Percentiles rank a stretch among this genome's conserved stretches.
phyloP scores from a whole-genome alignment of 2,888 invertebrate species.

The Luperina testacea region DNA sequence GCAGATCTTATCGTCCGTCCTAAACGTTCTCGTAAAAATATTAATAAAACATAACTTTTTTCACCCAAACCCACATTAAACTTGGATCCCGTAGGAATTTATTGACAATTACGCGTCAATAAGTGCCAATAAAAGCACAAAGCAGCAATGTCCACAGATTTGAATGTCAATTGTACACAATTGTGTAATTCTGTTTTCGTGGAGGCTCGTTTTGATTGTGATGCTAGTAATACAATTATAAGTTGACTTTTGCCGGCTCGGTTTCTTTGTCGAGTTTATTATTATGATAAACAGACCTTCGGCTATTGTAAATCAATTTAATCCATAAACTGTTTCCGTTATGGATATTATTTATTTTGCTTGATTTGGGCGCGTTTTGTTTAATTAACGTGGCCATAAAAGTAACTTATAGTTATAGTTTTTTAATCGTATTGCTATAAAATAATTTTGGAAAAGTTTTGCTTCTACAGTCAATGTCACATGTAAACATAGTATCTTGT shows the following conservation, averaged over 20 bases:
- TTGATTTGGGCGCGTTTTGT: slow-evolving; percentile 63
- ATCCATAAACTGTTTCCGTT: slow-evolving; percentile 80
- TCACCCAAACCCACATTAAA: slow-evolving; percentile 90
- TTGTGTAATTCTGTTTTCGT: slow-evolving; percentile 89
- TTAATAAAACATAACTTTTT: slow-evolving; percentile 91
- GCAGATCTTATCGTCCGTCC: slow-evolving; percentile 87
- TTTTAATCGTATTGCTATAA: slow-evolving; percentile 53
- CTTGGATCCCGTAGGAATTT: slow-evolving; percentile 89
- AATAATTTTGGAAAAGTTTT: slow-evolving; percentile 27
- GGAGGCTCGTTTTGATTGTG: slow-evolving; percentile 88
- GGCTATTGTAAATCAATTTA: slow-evolving; percentile 84
- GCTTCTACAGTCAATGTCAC: slow-evolving; percentile 17
- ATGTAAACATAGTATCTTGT: slow-evolving; percentile 10
- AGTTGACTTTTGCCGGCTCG: slow-evolving; percentile 84
- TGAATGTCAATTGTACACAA: slow-evolving; percentile 90
- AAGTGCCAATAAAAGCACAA: slow-evolving; percentile 90
- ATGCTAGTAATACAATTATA: slow-evolving; percentile 86
- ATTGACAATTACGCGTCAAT: slow-evolving; percentile 90
- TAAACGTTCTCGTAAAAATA: slow-evolving; percentile 90
- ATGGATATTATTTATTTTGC: slow-evolving; percentile 71
- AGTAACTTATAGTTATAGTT: slow-evolving; percentile 53
- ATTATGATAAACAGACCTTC: slow-evolving; percentile 86
- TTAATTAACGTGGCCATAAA: slow-evolving; percentile 67
- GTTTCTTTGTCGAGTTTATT: slow-evolving; percentile 85
- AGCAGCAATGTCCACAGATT: slow-evolving; percentile 89